These are phyloP conservation scores for Pomatostomus ruficeps DNA, from an alignment of 2,113 vertebrate species.

Conservation along the genomic window DNA sequence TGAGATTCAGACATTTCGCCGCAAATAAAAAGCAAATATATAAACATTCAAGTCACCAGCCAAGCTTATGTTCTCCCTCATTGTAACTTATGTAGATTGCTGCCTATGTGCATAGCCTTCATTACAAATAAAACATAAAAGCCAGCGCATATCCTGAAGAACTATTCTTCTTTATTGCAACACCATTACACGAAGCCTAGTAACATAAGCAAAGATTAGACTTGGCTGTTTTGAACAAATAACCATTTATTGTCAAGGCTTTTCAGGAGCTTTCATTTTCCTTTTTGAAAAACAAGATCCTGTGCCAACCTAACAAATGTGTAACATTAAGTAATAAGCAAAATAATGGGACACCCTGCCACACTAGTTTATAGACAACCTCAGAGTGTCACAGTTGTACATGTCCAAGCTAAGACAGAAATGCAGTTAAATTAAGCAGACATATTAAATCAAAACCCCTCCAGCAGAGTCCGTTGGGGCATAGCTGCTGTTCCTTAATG, in stretches of 20 bases:
- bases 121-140: conserved; percentile 52
- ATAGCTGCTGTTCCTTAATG: not conserved
- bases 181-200: conserved; percentile 22
- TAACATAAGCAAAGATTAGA: conserved; percentile 61
- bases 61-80: conserved; percentile 24
- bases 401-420: not conserved
- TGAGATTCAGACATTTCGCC: not conserved
- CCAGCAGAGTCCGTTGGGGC: not conserved
- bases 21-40: conserved; percentile 35
- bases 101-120: conserved; percentile 38
- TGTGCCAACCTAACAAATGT: conserved; percentile 38
- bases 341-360: conserved; percentile 13
- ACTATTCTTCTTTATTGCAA: conserved; percentile 59
- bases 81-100: conserved; percentile 48
- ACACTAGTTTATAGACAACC: not conserved
- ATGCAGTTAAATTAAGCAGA: not conserved
- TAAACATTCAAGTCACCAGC: conserved; percentile 34
- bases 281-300: conserved; percentile 37
- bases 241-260: conserved; percentile 49
- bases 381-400: not conserved
- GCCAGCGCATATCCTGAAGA: not conserved
- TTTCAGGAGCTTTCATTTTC: conserved; percentile 57
- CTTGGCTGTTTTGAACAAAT: conserved; percentile 50
- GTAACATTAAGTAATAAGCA: conserved; percentile 39
- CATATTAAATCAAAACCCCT: not conserved